phyloP scores from a whole-genome alignment of 1,140 invertebrate species.

The Drosophila murphyi region DNA sequence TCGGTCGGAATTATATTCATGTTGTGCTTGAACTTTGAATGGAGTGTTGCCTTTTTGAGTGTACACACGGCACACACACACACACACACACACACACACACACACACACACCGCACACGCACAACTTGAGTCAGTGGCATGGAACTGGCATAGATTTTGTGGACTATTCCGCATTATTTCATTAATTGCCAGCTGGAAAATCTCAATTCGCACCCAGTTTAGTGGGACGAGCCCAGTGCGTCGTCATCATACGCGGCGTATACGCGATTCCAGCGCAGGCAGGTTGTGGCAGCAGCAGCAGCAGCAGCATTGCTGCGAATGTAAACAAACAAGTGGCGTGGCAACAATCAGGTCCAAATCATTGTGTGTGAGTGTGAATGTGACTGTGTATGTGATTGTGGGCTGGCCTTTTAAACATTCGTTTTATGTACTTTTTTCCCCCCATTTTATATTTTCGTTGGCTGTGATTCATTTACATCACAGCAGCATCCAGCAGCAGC shows the following conservation, averaged over 20 bases:
- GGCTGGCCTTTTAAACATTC: slow-evolving; percentile 31
- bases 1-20: no score
- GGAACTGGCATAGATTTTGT: slow-evolving; percentile 30
- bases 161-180: slow-evolving; percentile 11
- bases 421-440: slow-evolving; percentile 43
- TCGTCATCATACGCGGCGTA: slow-evolving; percentile 32
- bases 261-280: slow-evolving; percentile 22
- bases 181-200: slow-evolving; percentile 66
- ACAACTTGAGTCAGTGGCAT: slow-evolving; percentile 5
- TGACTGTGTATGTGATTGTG: neutral
- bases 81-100: neutral
- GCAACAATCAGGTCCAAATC: slow-evolving; percentile 23
- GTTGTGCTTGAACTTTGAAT: no score
- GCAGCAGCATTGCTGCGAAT: slow-evolving; percentile 3
- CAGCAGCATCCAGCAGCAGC: slow-evolving; percentile 21
- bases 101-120: neutral
- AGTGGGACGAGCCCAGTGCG: neutral
- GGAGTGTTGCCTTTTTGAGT: neutral
- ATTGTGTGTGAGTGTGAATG: slow-evolving; percentile 7
- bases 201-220: slow-evolving; percentile 62
- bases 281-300: neutral
- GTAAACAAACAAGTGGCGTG: slow-evolving; percentile 71
- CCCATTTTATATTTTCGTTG: slow-evolving; percentile 43
- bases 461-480: slow-evolving; percentile 50
- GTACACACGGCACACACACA: slow-evolving; percentile 9